phyloP scores from a whole-genome alignment of 1,140 invertebrate species.

The Coelopa frigida region DNA sequence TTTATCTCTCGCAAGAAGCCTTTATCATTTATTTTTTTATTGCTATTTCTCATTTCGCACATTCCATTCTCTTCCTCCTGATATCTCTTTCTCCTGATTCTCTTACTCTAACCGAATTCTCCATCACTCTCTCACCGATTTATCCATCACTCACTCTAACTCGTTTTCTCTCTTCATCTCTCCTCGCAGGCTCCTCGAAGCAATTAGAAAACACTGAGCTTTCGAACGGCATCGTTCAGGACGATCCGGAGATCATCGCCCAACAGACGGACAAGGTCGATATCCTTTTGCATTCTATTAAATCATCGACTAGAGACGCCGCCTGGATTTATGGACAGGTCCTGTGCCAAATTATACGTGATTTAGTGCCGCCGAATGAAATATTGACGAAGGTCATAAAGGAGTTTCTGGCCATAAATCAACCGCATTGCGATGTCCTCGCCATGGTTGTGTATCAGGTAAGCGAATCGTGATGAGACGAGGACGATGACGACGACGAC shows the following conservation, averaged over 20 bases:
- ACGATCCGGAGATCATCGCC: conserved; percentile 69
- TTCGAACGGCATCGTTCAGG: conserved; percentile 46
- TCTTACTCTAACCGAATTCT: no score
- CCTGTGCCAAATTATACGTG: conserved; percentile 65
- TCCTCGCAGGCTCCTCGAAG: conserved; percentile 44
- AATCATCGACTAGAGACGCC: conserved; percentile 66
- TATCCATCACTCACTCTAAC: no score
- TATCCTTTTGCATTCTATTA: conserved; percentile 77
- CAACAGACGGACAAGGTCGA: conserved; percentile 75
- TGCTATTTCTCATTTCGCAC: no score
- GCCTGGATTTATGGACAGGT: conserved; percentile 64
- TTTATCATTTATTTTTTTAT: no score
- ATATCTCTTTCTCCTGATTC: no score
- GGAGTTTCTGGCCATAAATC: conserved; percentile 80
- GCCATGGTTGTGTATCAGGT: conserved; percentile 77
- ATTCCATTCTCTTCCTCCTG: no score
- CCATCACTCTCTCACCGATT: no score
- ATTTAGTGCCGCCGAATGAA: conserved; percentile 80
- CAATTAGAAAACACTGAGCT: conserved; percentile 42
- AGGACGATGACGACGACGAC: background rate
- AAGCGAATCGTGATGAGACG: conserved; percentile 27
- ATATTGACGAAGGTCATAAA: conserved; percentile 85
- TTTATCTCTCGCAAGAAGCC: no score
- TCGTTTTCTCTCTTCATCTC: no score
- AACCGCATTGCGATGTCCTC: conserved; percentile 74